A percentile compares a stretch with the other conserved stretches of the same genome.
These are phyloP conservation scores for Macrochelys suwanniensis DNA, from an alignment of 2,797 vertebrate species.

Conservation along the genomic window DNA sequence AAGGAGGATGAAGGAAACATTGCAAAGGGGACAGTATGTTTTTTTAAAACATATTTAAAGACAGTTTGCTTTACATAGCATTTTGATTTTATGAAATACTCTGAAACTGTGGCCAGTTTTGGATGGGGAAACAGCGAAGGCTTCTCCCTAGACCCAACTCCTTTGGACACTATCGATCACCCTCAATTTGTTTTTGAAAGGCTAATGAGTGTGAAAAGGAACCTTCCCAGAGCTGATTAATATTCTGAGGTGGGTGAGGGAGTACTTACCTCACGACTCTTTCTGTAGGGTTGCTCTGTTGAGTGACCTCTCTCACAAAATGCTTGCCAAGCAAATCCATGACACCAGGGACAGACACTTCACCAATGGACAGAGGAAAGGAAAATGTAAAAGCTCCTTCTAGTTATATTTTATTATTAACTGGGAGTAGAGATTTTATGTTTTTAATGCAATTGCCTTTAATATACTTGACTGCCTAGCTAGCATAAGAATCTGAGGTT, in stretches of 20 bases:
- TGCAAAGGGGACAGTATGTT: fast-evolving
- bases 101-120: neutral
- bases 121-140: neutral
- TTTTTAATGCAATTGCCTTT: neutral
- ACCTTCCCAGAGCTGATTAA: neutral
- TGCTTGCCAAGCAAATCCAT: neutral
- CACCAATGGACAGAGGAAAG: neutral
- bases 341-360: fast-evolving
- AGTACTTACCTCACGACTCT: neutral
- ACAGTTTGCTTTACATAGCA: neutral
- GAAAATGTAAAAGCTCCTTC: neutral
- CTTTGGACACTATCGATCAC: neutral
- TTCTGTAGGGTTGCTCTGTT: neutral
- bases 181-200: neutral
- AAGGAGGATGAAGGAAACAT: neutral
- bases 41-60: neutral
- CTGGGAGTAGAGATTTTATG: neutral
- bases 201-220: neutral
- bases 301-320: neutral
- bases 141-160: neutral
- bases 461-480: neutral
- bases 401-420: neutral
- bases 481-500: neutral
- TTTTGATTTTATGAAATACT: neutral
- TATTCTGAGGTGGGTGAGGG: neutral